Percentiles rank a stretch among this genome's conserved stretches.
phyloP scores from a whole-genome alignment of 2,888 invertebrate species.

The Perizoma affinitatum region DNA sequence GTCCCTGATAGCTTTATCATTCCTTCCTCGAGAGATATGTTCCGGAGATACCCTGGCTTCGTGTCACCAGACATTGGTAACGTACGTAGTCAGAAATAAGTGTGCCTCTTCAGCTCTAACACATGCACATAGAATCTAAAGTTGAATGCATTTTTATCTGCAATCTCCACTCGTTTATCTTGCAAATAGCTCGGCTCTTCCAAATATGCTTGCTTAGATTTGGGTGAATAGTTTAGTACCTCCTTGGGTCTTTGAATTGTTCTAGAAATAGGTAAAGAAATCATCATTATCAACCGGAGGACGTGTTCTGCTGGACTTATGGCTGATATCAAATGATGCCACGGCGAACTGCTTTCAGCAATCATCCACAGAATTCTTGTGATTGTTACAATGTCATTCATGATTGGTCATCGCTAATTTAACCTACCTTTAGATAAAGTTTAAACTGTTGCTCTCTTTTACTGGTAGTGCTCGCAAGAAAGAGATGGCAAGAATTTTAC shows the following conservation, averaged over 20 bases:
- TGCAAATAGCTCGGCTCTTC: conserved; percentile 22
- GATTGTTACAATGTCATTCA: too few species aligned
- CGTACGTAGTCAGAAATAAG: conserved; percentile 22
- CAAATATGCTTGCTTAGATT: conserved; percentile 33
- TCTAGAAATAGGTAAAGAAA: background rate
- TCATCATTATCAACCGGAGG: too few species aligned
- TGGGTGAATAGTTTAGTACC: conserved; percentile 25
- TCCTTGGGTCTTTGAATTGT: conserved; percentile 13
- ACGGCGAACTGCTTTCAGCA: too few species aligned
- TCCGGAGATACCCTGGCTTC: conserved; percentile 24
- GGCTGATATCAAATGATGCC: too few species aligned
- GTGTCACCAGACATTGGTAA: conserved; percentile 29
- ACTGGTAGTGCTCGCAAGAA: too few species aligned
- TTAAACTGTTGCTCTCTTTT: too few species aligned
- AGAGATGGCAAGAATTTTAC: too few species aligned
- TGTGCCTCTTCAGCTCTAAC: conserved; percentile 13
- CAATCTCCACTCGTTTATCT: conserved; percentile 23
- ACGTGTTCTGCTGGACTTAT: too few species aligned
- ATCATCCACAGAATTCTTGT: too few species aligned
- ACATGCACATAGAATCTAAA: conserved; percentile 20
- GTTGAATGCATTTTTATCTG: conserved; percentile 23
- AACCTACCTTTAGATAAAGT: too few species aligned
- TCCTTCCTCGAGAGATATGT: conserved; percentile 29
- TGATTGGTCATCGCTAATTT: too few species aligned
- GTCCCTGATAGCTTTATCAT: conserved; percentile 31